These are phyloP conservation scores for Grus americana DNA, from an alignment of 2,113 vertebrate genomes.

Conservation along the genomic window DNA sequence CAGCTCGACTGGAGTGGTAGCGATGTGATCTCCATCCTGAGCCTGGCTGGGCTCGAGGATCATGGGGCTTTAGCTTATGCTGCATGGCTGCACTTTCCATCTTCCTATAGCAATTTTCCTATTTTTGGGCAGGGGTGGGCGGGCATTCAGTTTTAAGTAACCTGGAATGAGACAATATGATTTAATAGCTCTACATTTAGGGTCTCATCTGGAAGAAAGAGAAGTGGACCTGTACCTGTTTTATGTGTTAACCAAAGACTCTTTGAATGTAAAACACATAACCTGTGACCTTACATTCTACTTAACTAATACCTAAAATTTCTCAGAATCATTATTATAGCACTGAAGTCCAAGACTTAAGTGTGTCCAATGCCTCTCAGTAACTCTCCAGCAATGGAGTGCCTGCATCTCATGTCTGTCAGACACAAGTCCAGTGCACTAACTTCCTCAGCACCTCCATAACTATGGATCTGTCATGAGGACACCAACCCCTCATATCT, in stretches of 20 bases:
- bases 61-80: background rate
- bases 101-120: background rate
- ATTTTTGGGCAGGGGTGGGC: fast-evolving
- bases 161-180: background rate
- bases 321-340: fast-evolving
- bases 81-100: background rate
- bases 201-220: background rate
- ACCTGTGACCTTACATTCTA: background rate
- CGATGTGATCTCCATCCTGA: background rate
- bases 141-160: background rate
- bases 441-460: background rate
- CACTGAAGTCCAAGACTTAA: background rate
- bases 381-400: background rate
- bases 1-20: no score
- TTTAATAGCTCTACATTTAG: background rate
- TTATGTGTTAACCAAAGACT: background rate
- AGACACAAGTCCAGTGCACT: background rate
- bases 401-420: no score
- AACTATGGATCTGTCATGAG: background rate
- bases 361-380: background rate
- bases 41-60: background rate
- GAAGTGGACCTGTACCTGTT: background rate
- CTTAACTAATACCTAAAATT: background rate
- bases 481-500: background rate
- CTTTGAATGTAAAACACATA: background rate